Percentiles rank a stretch among this genome's conserved stretches.
Evolutionary conservation across 2,888 invertebrate genomes (phyloP).

Genomic region (Cheilosia scutellata): DNA sequence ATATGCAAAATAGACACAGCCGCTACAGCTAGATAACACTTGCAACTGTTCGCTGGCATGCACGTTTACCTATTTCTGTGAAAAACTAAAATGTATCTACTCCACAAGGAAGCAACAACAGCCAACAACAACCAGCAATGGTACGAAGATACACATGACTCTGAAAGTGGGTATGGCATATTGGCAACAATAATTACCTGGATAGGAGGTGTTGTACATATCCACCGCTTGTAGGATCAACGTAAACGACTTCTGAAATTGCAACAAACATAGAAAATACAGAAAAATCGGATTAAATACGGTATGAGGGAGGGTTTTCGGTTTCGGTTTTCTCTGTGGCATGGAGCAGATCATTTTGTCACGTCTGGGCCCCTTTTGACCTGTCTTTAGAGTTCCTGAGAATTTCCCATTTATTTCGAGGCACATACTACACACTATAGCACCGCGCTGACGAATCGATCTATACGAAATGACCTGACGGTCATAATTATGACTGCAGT

Average conservation of each 20-base stretch:
- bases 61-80: constrained; percentile 76
- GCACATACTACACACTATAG: background rate
- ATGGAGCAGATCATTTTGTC: constrained; percentile 74
- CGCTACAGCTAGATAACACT: constrained; percentile 62
- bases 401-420: constrained; percentile 52
- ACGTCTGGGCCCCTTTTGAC: constrained; percentile 71
- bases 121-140: constrained; percentile 51
- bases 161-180: constrained; percentile 74
- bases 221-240: constrained; percentile 96
- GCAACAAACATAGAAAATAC: constrained; percentile 68
- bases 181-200: constrained; percentile 86
- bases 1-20: constrained; percentile 77
- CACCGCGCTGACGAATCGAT: constrained; percentile 34
- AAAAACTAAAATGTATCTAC: constrained; percentile 79
- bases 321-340: constrained; percentile 58
- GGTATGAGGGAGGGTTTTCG: constrained; percentile 39
- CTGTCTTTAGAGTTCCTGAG: constrained; percentile 68
- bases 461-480: constrained; percentile 39
- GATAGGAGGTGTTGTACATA: constrained; percentile 90
- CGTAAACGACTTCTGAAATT: constrained; percentile 95
- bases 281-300: constrained; percentile 64
- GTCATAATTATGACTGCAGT: constrained; percentile 53
- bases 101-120: constrained; percentile 68
- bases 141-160: constrained; percentile 54
- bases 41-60: constrained; percentile 67